Evolutionary conservation across 2,888 invertebrate genomes (phyloP).

Genomic region (Noctua janthe): DNA sequence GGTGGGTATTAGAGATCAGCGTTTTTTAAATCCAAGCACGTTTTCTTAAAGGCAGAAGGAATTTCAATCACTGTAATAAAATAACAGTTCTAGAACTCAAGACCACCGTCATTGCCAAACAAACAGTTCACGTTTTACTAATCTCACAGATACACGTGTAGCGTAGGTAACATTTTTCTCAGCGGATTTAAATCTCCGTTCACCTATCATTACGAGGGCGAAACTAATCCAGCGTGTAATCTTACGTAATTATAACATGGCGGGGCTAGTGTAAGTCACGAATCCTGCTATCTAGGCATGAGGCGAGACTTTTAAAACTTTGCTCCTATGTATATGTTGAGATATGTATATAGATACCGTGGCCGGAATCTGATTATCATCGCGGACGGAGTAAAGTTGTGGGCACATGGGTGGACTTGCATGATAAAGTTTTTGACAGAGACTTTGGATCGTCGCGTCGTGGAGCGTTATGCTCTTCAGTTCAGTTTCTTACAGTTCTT

Average conservation of each 20-base stretch:
- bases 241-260: slow-evolving; percentile 89
- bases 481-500: neutral
- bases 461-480: neutral
- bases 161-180: slow-evolving; percentile 66
- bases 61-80: slow-evolving; percentile 51
- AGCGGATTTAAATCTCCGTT: slow-evolving; percentile 72
- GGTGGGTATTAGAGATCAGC: slow-evolving; percentile 21
- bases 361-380: slow-evolving; percentile 86
- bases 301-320: slow-evolving; percentile 81
- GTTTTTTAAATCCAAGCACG: slow-evolving; percentile 28
- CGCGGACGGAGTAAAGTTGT: slow-evolving; percentile 75
- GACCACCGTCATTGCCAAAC: slow-evolving; percentile 61
- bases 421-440: slow-evolving; percentile 42
- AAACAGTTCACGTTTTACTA: slow-evolving; percentile 50
- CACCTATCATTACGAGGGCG: slow-evolving; percentile 82
- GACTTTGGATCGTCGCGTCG: slow-evolving; percentile 22
- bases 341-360: slow-evolving; percentile 77
- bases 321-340: slow-evolving; percentile 70
- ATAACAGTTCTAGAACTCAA: slow-evolving; percentile 21
- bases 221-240: slow-evolving; percentile 82
- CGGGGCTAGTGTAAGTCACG: slow-evolving; percentile 87
- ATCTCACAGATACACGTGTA: slow-evolving; percentile 53
- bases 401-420: slow-evolving; percentile 68
- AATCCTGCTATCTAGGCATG: slow-evolving; percentile 84
- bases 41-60: slow-evolving; percentile 36